These are phyloP conservation scores for Hoplostethus mediterraneus DNA, from an alignment of 2,797 vertebrate species.

Conservation along the genomic window DNA sequence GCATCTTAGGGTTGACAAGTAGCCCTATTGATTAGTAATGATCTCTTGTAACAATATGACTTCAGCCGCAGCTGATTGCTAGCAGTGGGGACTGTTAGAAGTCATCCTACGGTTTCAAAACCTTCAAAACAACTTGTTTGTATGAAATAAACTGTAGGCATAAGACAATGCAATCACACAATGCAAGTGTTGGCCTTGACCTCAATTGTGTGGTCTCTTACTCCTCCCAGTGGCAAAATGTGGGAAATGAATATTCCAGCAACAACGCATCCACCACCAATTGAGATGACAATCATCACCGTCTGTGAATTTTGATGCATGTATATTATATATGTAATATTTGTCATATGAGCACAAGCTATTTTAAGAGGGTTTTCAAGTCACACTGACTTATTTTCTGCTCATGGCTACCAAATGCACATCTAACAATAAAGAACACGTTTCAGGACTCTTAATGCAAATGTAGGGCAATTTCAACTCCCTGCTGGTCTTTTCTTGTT, in stretches of 20 bases:
- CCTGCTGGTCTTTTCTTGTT: too few species aligned
- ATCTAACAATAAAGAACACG: not conserved
- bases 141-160: not conserved
- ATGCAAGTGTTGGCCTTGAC: not conserved
- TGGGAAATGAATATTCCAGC: slow-evolving; percentile 57
- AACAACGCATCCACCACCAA: not conserved
- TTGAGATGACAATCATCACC: not conserved
- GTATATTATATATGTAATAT: too few species aligned
- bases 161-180: slow-evolving; percentile 5
- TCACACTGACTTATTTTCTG: too few species aligned
- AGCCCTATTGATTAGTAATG: slow-evolving; percentile 62
- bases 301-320: too few species aligned
- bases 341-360: too few species aligned
- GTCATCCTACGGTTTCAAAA: slow-evolving; percentile 18
- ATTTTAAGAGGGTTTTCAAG: too few species aligned
- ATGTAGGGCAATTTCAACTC: too few species aligned
- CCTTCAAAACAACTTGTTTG: slow-evolving; percentile 4
- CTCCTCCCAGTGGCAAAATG: slow-evolving; percentile 82
- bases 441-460: too few species aligned
- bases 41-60: slow-evolving; percentile 45
- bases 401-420: too few species aligned
- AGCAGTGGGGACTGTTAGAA: slow-evolving; percentile 34
- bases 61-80: slow-evolving; percentile 28
- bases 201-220: slow-evolving; percentile 81
- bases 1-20: slow-evolving; percentile 46